Evolutionary conservation across 2,113 vertebrate species (phyloP).

Genomic region (Sinocyclocheilus rhinocerous): DNA sequence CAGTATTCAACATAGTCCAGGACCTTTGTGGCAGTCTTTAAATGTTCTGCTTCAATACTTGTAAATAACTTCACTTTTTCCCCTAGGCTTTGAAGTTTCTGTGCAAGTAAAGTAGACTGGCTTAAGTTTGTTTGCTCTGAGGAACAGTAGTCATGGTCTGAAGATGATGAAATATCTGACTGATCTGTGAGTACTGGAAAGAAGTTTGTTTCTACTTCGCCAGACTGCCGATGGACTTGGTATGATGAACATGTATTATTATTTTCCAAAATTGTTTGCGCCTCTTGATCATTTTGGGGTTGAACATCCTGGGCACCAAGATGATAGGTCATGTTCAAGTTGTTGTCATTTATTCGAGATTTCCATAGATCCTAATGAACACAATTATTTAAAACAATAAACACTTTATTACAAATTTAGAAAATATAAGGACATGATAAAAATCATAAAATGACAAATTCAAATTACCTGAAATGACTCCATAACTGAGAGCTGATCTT

Average conservation of each 20-base stretch:
- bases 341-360: slow-evolving; percentile 71
- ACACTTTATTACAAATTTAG: neutral
- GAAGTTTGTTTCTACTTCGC: neutral
- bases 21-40: slow-evolving; percentile 61
- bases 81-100: slow-evolving; percentile 63
- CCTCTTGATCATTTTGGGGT: slow-evolving; percentile 29
- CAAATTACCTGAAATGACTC: slow-evolving; percentile 76
- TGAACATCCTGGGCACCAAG: slow-evolving; percentile 63
- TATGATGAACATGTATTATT: neutral
- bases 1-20: slow-evolving; percentile 66
- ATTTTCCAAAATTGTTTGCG: neutral
- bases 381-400: neutral
- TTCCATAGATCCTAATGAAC: slow-evolving; percentile 78
- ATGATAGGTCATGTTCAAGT: slow-evolving; percentile 70
- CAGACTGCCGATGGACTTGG: neutral
- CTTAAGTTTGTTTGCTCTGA: slow-evolving; percentile 36
- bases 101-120: slow-evolving; percentile 26
- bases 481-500: slow-evolving; percentile 77
- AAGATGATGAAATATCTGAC: slow-evolving; percentile 52
- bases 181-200: neutral
- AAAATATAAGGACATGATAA: neutral
- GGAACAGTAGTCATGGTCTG: slow-evolving; percentile 77
- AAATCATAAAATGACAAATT: neutral
- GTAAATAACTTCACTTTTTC: slow-evolving; percentile 53
- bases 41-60: slow-evolving; percentile 52